Conservation (phyloP, 2,113 vertebrate genomes). For the Ploceus nigricollis region DNA sequence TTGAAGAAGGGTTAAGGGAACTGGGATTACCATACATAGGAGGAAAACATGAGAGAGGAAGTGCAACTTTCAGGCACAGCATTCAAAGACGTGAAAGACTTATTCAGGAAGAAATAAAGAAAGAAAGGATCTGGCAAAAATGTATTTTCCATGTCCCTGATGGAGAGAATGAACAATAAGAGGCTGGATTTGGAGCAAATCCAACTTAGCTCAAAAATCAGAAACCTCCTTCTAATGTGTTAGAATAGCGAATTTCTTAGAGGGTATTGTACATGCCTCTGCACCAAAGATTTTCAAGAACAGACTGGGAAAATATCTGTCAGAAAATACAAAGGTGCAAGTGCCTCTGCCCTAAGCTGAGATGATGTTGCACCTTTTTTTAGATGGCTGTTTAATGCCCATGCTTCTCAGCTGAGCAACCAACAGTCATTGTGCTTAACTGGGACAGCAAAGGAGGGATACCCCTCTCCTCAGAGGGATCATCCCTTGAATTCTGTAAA, state of each 20-base stretch:
- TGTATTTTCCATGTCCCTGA: neutral
- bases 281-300: neutral
- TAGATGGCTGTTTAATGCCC: neutral
- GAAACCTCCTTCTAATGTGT: neutral
- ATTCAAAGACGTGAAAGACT: neutral
- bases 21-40: neutral
- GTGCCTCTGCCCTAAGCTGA: neutral
- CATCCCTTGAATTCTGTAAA: neutral
- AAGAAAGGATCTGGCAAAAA: neutral
- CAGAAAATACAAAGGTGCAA: neutral
- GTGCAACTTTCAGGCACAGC: neutral
- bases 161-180: neutral
- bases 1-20: neutral
- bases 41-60: rapidly evolving
- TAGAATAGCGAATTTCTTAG: neutral
- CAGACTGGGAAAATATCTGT: neutral
- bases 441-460: neutral
- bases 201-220: neutral
- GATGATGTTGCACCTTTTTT: neutral
- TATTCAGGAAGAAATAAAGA: neutral
- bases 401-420: neutral
- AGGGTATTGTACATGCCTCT: neutral
- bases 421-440: neutral
- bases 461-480: neutral
- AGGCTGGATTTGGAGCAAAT: neutral